Conservation (phyloP, 2,113 vertebrate genomes). For the Mungos mungo region DNA sequence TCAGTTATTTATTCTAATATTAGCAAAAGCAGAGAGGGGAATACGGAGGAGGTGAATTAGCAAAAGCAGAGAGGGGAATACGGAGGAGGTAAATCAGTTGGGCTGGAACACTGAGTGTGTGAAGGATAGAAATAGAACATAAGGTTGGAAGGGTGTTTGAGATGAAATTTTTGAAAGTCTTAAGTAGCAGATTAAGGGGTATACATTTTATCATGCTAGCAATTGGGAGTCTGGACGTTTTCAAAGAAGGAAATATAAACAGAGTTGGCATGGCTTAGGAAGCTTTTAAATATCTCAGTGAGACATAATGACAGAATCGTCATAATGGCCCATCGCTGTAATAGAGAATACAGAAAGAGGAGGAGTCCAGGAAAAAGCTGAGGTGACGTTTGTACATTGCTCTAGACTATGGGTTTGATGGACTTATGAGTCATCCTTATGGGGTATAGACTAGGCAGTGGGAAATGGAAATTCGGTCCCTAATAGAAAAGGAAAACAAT, state of each 20-base stretch:
- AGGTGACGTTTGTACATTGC: not conserved
- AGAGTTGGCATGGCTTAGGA: not conserved
- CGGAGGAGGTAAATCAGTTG: not conserved
- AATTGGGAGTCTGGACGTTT: not conserved
- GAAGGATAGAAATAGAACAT: not conserved
- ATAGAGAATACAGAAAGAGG: not conserved
- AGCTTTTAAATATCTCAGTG: not conserved
- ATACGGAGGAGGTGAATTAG: not conserved
- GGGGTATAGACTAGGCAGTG: not conserved
- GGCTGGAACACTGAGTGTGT: not conserved
- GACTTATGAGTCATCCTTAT: not conserved
- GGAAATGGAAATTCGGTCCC: not conserved
- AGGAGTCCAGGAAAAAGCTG: not conserved
- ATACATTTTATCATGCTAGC: not conserved
- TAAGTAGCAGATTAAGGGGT: not conserved
- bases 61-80: not conserved
- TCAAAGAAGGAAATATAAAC: not conserved
- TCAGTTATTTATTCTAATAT: not conserved
- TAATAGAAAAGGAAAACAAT: not conserved
- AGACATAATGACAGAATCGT: not conserved
- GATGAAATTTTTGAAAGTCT: not conserved
- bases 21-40: not conserved
- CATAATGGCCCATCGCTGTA: not conserved
- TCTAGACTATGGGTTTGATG: not conserved
- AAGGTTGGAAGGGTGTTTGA: not conserved